Evolutionary conservation across 2,797 vertebrate genomes (phyloP).

Genomic region (Nyctalus aviator): DNA sequence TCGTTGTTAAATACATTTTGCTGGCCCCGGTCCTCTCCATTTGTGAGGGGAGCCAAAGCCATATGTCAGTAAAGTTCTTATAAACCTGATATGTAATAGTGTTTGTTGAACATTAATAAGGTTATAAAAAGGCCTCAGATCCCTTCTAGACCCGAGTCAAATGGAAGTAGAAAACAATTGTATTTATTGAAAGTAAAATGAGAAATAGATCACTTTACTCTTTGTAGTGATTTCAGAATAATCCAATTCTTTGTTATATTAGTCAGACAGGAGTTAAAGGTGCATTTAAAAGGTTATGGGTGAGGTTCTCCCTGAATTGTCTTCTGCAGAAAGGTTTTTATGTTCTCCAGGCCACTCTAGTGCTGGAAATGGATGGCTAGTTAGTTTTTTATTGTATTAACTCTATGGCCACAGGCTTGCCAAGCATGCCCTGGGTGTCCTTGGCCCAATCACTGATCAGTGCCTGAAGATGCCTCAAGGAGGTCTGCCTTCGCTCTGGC

Average conservation of each 20-base stretch:
- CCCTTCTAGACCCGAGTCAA: background rate
- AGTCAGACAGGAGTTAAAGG: background rate
- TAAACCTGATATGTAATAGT: background rate
- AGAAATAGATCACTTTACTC: background rate
- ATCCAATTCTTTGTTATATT: background rate
- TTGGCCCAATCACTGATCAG: background rate
- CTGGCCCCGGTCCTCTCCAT: background rate
- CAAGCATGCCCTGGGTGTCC: fast-evolving
- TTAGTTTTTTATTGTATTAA: background rate
- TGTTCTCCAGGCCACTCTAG: background rate
- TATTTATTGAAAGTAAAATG: background rate
- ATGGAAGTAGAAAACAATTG: background rate
- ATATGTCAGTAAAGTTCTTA: background rate
- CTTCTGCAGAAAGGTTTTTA: background rate
- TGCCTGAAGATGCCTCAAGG: fast-evolving
- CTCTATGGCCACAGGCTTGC: background rate
- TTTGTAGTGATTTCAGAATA: background rate
- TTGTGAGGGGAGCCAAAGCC: background rate
- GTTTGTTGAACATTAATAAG: background rate
- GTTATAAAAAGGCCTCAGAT: background rate
- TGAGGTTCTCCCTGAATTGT: background rate
- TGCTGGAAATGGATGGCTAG: background rate
- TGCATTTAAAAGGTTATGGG: background rate
- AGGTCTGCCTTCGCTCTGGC: background rate
- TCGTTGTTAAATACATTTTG: background rate